Evolutionary conservation across 2,888 invertebrate species (phyloP), one percentile per base, ranked within the genome.

Genomic region (Ophraella communa): DNA sequence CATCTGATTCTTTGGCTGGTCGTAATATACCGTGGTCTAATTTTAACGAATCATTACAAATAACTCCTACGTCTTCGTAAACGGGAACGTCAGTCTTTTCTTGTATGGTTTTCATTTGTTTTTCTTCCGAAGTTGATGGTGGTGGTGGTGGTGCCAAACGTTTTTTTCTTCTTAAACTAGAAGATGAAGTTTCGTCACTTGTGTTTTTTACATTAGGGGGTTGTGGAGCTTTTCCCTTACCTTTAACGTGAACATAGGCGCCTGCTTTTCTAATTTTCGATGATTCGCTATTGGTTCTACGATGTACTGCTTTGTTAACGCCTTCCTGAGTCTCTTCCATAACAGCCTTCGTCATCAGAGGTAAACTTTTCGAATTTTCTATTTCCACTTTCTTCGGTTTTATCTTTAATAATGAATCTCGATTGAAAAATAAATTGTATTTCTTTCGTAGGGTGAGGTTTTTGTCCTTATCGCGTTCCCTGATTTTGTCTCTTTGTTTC

Each of bases 161-260:
- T 74, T 84, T 84, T 67, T 82, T 82, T 35, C 82, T 74, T 56
- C 79, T 72, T 62, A 81, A 73, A 69, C 79, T 81, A 42, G 77
- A 65, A 2, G 79, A 80, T 23, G 77, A 78, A 20, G 71, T 68
- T 18, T 68, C 61, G 18, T 73, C 72, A 4, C 53, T 42, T n/a
- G 68, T 33, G 14, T 14, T 57, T 58, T 57, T 71, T 62, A 70
- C 70, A n/a, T 74, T 77, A 0, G 91, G 92, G 4, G 92, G 92
- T 69, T 85, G 86, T 0, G 92, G 92, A 0, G 92, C 92, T 75
- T 87, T 87, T 54, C 92, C 82, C 79, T 92, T 92, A 21, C 92
- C 92, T 70, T 90, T 91, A 0, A 92, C 91, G 82, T 92, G 90
- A 21, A 84, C 79, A 72, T 84, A 84, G 2, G 84, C 82, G 3